Evolutionary conservation across 1,140 invertebrate species (phyloP).

Genomic region (Meloidogyne hapla): DNA sequence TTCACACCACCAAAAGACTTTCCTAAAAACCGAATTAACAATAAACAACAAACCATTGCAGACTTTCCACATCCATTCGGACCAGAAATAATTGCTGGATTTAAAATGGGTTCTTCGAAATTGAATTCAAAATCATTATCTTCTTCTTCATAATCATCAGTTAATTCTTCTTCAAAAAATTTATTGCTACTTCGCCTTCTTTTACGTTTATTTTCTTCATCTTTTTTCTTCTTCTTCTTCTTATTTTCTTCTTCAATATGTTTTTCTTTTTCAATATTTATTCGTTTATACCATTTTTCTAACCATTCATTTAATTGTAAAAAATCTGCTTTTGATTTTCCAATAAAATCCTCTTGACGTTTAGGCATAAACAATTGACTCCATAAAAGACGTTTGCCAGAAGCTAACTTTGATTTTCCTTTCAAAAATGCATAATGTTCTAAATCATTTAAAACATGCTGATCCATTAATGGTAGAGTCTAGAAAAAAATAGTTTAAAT

Average conservation of each 20-base stretch:
- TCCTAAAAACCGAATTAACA: no score
- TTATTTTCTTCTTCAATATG: not conserved
- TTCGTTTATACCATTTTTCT: not conserved
- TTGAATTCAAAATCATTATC: slow-evolving; percentile 8
- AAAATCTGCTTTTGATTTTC: slow-evolving; percentile 8
- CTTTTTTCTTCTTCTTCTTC: slow-evolving; percentile 14
- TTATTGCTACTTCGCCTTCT: slow-evolving; percentile 1
- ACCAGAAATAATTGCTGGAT: slow-evolving; percentile 16
- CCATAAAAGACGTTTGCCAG: slow-evolving; percentile 11
- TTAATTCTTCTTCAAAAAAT: slow-evolving; percentile 10
- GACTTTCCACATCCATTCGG: slow-evolving; percentile 17
- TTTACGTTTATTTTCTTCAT: not conserved
- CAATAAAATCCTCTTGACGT: slow-evolving; percentile 1
- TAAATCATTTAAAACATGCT: not conserved
- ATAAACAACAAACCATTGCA: slow-evolving; percentile 1
- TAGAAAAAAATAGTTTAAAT: not conserved
- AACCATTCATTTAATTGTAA: slow-evolving; percentile 9
- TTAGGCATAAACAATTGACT: slow-evolving; percentile 3
- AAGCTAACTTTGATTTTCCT: not conserved
- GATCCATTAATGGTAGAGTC: not conserved
- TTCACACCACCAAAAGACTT: not conserved
- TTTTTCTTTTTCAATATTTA: not conserved
- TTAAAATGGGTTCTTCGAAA: not conserved
- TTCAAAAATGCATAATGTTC: not conserved
- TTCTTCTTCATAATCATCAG: slow-evolving; percentile 8